These are phyloP conservation scores for Scatophagus argus DNA, from an alignment of 2,113 vertebrate genomes.

Conservation along the genomic window DNA sequence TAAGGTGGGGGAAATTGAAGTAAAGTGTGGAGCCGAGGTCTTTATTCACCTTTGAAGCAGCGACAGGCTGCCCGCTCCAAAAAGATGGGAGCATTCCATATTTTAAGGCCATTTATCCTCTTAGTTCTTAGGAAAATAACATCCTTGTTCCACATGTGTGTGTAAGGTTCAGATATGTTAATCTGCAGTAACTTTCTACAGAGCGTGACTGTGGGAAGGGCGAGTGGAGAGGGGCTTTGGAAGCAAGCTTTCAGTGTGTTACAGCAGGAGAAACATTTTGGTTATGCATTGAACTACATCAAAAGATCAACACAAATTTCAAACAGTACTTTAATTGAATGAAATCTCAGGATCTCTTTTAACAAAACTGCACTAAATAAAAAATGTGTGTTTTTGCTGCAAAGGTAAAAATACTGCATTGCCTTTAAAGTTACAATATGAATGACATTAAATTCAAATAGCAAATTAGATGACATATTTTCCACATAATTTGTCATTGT, in stretches of 20 bases:
- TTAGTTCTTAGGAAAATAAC: slow-evolving; percentile 34
- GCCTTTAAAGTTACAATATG: not conserved
- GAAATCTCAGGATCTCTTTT: slow-evolving; percentile 8
- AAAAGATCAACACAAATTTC: slow-evolving; percentile 17
- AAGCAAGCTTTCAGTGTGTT: slow-evolving; percentile 1
- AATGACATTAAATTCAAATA: not conserved
- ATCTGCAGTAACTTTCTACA: slow-evolving; percentile 5
- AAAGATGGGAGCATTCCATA: slow-evolving; percentile 28
- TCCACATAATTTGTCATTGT: not conserved
- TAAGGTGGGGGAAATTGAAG: slow-evolving; percentile 65
- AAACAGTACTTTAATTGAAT: not conserved
- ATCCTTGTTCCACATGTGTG: slow-evolving; percentile 41
- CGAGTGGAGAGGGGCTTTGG: not conserved
- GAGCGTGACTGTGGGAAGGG: not conserved
- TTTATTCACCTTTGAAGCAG: slow-evolving; percentile 63
- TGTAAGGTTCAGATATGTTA: slow-evolving; percentile 22
- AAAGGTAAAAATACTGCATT: not conserved
- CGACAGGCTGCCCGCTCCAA: slow-evolving; percentile 32
- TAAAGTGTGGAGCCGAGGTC: slow-evolving; percentile 68
- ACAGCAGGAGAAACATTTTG: not conserved
- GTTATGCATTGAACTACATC: not conserved
- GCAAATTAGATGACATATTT: not conserved
- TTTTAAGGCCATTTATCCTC: slow-evolving; percentile 29
- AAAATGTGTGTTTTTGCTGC: not conserved
- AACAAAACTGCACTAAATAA: not conserved